Percentiles rank a stretch among this genome's conserved stretches.
phyloP scores from a whole-genome alignment of 2,113 vertebrate genomes.

The Nothocercus julius region DNA sequence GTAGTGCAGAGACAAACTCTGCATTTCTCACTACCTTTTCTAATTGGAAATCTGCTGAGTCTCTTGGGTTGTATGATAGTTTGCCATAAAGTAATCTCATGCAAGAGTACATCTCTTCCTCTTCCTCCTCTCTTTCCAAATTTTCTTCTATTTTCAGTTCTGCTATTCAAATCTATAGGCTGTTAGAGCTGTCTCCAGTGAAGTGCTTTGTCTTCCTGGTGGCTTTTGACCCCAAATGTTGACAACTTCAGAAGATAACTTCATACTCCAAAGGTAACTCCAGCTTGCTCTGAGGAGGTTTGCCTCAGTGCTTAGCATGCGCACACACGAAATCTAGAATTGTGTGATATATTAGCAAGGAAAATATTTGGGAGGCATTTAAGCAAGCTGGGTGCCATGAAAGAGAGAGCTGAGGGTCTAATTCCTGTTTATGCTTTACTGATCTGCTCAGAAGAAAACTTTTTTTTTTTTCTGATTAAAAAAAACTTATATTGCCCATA shows the following conservation, averaged over 20 bases:
- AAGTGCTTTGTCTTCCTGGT: constrained; percentile 39
- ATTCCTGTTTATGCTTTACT: background rate
- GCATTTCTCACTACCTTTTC: background rate
- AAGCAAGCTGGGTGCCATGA: background rate
- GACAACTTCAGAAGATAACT: constrained; percentile 38
- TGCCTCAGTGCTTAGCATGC: constrained; percentile 30
- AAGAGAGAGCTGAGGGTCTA: background rate
- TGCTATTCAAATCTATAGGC: background rate
- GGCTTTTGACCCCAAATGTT: constrained; percentile 38
- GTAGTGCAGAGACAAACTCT: background rate
- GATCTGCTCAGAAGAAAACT: background rate
- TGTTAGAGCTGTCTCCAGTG: constrained; percentile 11
- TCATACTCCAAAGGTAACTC: constrained; percentile 16
- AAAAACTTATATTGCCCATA: background rate
- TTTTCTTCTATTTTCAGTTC: background rate
- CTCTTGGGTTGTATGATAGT: background rate
- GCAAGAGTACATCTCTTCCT: background rate
- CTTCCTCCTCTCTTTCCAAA: background rate
- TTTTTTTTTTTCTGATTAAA: background rate
- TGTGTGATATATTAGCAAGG: background rate
- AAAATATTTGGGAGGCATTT: constrained; percentile 11
- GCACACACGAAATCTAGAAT: background rate
- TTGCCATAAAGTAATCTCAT: background rate
- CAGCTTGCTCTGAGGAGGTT: constrained; percentile 10
- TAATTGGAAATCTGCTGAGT: background rate